phyloP scores from a whole-genome alignment of 2,797 vertebrate species.

The Scarus forsteni region DNA sequence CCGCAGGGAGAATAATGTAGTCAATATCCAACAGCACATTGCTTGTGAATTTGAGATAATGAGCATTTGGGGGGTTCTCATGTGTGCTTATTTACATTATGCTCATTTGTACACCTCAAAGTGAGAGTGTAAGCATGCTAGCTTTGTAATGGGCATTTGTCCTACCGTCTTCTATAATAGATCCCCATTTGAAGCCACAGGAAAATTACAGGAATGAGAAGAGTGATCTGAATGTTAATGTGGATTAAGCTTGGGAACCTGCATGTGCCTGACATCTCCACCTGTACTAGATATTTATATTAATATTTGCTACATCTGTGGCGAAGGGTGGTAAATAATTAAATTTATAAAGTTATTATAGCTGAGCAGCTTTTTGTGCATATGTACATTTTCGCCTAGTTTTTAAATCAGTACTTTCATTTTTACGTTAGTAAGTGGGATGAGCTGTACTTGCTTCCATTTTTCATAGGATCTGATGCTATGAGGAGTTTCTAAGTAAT shows the following conservation, averaged over 20 bases:
- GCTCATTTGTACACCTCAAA: constrained; percentile 59
- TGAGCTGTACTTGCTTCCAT: too few species aligned
- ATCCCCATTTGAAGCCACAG: constrained; percentile 64
- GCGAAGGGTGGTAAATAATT: too few species aligned
- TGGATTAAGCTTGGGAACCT: constrained; percentile 57
- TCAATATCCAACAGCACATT: constrained; percentile 65
- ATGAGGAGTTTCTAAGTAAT: too few species aligned
- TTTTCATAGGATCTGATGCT: too few species aligned
- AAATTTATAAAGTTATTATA: too few species aligned
- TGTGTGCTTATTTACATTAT: constrained; percentile 58
- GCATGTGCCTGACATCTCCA: constrained; percentile 50
- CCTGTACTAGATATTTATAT: constrained; percentile 27
- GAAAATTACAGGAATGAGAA: constrained; percentile 68
- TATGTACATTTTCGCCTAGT: too few species aligned
- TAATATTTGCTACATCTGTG: not conserved
- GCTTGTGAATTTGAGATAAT: constrained; percentile 68
- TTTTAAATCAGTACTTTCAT: too few species aligned
- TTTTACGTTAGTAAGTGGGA: too few species aligned
- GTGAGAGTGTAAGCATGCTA: constrained; percentile 55
- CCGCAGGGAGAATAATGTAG: constrained; percentile 69
- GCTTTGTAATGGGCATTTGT: constrained; percentile 63
- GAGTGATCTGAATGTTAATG: constrained; percentile 68
- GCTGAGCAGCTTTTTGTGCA: too few species aligned
- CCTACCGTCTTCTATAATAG: constrained; percentile 54
- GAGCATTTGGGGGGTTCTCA: constrained; percentile 59